Conservation (phyloP, 2,113 vertebrate species). For the Etia nguti region DNA sequence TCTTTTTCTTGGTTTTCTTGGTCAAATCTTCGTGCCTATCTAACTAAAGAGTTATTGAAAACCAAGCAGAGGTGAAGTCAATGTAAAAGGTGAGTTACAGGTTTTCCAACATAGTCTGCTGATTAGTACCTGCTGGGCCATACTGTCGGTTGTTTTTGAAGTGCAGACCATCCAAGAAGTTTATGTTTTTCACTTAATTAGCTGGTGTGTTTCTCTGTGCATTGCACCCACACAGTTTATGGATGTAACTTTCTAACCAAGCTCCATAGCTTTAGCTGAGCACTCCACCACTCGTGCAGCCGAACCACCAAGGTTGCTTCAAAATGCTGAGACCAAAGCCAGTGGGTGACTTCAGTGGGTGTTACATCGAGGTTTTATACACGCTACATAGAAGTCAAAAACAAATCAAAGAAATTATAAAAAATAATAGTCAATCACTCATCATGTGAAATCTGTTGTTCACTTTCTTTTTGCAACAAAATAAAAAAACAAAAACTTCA, state of each 20-base stretch:
- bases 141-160: neutral
- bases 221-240: accelerated
- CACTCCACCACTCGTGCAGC: neutral
- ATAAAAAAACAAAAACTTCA: neutral
- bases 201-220: neutral
- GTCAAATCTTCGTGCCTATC: neutral
- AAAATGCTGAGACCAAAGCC: neutral
- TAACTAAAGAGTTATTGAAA: neutral
- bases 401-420: neutral
- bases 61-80: neutral
- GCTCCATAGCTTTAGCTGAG: accelerated
- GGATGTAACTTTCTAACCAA: neutral
- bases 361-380: neutral
- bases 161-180: neutral
- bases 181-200: neutral
- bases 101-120: neutral
- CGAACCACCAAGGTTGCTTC: neutral
- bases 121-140: neutral
- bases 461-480: neutral
- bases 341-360: neutral
- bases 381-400: neutral
- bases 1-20: neutral
- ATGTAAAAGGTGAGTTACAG: neutral
- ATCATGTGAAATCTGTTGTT: neutral
- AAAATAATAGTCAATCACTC: neutral